phyloP scores from a whole-genome alignment of 2,113 vertebrate genomes.

The Orthonyx spaldingii region DNA sequence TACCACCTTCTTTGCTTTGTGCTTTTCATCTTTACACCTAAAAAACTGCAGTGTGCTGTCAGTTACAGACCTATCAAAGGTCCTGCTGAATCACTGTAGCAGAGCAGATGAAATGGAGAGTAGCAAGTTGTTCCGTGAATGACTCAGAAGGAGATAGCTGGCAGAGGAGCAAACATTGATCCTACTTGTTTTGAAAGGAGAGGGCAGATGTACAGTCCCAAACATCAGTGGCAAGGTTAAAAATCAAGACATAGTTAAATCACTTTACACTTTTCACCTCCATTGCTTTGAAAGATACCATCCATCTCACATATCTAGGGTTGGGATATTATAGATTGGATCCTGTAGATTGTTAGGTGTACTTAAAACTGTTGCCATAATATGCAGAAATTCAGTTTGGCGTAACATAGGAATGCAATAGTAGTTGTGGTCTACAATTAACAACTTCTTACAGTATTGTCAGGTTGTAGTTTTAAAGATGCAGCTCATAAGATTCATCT shows the following conservation, averaged over 20 bases:
- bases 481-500: neutral
- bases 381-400: neutral
- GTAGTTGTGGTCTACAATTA: neutral
- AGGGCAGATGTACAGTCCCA: neutral
- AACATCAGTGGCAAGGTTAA: neutral
- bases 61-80: neutral
- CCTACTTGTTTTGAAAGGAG: neutral
- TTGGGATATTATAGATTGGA: neutral
- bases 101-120: neutral
- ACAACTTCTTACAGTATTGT: neutral
- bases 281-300: neutral
- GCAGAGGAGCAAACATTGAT: neutral
- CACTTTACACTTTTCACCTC: neutral
- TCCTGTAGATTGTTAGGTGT: neutral
- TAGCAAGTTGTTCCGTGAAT: fast-evolving
- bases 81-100: neutral
- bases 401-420: neutral
- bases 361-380: neutral
- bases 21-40: neutral
- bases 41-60: neutral
- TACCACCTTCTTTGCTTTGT: neutral
- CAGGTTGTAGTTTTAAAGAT: neutral
- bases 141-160: neutral
- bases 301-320: neutral
- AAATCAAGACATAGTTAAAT: neutral